A percentile compares a stretch with the other conserved stretches of the same genome.
These are phyloP conservation scores for Trilocha varians DNA, from an alignment of 2,888 invertebrate species.

Conservation along the genomic window DNA sequence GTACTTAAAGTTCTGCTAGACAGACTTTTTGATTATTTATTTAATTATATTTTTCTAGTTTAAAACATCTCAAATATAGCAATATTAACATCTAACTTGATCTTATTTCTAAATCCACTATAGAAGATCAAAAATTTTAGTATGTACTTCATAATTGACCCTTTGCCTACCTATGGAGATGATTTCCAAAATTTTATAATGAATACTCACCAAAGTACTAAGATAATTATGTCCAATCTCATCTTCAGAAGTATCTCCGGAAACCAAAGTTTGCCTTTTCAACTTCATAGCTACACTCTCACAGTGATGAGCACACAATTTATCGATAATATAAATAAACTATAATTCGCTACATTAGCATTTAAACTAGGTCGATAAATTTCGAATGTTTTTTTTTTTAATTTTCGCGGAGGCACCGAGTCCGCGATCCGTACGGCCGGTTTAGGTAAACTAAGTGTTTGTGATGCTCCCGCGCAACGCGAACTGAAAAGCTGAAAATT, in stretches of 20 bases:
- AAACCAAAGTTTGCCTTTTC: constrained; percentile 47
- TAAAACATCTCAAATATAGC: too few relatives aligned
- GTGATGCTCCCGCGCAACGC: constrained; percentile 17
- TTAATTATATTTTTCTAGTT: too few relatives aligned
- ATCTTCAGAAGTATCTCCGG: constrained; percentile 63
- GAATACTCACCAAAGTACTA: constrained; percentile 57
- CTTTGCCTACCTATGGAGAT: too few relatives aligned
- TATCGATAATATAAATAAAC: neutral
- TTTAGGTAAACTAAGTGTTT: constrained; percentile 33
- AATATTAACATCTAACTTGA: too few relatives aligned
- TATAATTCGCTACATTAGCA: too few relatives aligned
- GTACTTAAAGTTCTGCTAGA: too few relatives aligned
- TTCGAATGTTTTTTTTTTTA: neutral
- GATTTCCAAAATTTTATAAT: neutral
- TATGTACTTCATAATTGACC: too few relatives aligned
- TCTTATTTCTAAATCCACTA: too few relatives aligned
- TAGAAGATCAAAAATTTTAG: too few relatives aligned
- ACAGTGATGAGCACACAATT: neutral
- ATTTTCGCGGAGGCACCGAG: neutral
- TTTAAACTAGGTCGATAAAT: neutral
- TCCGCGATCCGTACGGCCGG: constrained; percentile 22
- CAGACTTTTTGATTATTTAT: too few relatives aligned
- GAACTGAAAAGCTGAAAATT: constrained; percentile 31
- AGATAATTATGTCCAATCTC: constrained; percentile 65
- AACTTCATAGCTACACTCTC: constrained; percentile 38